These are phyloP conservation scores for Myripristis murdjan DNA, from an alignment of 2,797 vertebrate species.

Conservation along the genomic window DNA sequence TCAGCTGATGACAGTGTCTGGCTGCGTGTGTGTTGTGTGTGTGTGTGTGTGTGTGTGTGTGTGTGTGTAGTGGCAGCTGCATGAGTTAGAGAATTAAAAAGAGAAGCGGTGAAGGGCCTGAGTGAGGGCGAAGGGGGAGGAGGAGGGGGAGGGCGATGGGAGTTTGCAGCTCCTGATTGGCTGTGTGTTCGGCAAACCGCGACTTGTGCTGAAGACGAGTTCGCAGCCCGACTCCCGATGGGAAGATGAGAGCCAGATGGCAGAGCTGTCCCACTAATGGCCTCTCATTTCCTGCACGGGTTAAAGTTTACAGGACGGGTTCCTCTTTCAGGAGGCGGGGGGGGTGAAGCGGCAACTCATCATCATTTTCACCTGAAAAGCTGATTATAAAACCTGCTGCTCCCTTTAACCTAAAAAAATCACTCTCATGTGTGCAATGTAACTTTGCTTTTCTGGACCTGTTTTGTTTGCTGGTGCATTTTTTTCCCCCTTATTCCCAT, in stretches of 20 bases:
- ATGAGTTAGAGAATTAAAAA: constrained; percentile 12
- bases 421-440: neutral
- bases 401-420: neutral
- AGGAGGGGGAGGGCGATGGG: neutral
- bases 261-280: constrained; percentile 19
- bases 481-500: too few relatives aligned
- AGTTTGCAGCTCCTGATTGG: neutral
- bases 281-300: constrained; percentile 48
- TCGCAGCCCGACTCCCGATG: constrained; percentile 23
- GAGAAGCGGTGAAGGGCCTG: constrained; percentile 19
- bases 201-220: neutral
- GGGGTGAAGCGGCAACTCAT: neutral
- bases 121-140: constrained; percentile 4
- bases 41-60: too few relatives aligned
- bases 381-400: constrained; percentile 3
- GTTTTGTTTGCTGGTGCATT: too few relatives aligned
- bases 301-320: constrained; percentile 43
- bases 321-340: constrained; percentile 27
- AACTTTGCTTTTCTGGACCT: too few relatives aligned
- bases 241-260: constrained; percentile 59
- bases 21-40: neutral
- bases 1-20: constrained; percentile 7
- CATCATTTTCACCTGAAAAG: constrained; percentile 1
- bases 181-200: neutral
- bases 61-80: too few relatives aligned